These are phyloP conservation scores for Vicugna pacos DNA, from an alignment of 2,113 vertebrate species.

Conservation along the genomic window DNA sequence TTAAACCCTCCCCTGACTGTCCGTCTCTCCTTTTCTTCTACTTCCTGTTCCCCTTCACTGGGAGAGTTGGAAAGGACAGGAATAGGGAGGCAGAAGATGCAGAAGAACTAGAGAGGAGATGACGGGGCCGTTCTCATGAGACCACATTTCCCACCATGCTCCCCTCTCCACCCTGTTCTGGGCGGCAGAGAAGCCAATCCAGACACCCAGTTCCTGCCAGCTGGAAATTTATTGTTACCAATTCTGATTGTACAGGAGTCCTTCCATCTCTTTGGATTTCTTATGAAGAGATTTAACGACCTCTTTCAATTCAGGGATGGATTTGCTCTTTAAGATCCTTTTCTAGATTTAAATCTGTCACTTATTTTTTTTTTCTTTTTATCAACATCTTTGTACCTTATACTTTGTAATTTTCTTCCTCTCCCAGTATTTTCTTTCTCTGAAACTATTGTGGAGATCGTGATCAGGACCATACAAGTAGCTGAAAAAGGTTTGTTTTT, in stretches of 20 bases:
- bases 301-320: background rate
- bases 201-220: background rate
- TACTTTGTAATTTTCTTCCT: background rate
- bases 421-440: background rate
- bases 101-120: background rate
- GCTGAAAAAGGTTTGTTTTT: background rate
- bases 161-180: background rate
- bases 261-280: background rate
- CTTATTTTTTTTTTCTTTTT: slow-evolving; percentile 30
- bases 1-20: rapidly evolving
- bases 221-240: background rate
- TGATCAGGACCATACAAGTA: background rate
- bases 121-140: background rate
- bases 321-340: background rate
- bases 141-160: background rate
- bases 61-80: background rate
- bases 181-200: background rate
- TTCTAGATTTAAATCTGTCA: background rate
- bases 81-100: background rate
- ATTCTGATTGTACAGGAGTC: background rate
- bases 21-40: background rate
- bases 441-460: background rate
- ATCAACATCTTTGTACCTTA: background rate
- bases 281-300: background rate
- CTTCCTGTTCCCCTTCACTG: background rate